phyloP scores from a whole-genome alignment of 2,888 invertebrate species.

The Amphiduros pacificus region DNA sequence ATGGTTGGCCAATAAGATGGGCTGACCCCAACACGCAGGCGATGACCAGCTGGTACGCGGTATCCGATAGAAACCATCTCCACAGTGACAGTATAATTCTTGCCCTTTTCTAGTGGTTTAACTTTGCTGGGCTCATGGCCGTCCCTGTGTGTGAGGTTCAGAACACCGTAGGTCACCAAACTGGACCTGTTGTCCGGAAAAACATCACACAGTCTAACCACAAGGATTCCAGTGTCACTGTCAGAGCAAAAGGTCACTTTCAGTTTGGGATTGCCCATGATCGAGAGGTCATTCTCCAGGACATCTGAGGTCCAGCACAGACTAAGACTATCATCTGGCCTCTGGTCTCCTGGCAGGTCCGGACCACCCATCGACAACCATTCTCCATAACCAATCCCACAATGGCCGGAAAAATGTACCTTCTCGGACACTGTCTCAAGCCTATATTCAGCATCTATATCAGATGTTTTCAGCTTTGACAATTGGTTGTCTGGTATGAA shows the following conservation, averaged over 20 bases:
- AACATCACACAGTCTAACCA: constrained; percentile 17
- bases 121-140: constrained; percentile 9
- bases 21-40: constrained; percentile 2
- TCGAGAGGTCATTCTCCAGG: not conserved
- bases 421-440: too few relatives aligned
- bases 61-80: constrained; percentile 2
- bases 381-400: not conserved
- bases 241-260: not conserved
- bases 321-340: not conserved
- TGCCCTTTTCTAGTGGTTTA: constrained; percentile 5
- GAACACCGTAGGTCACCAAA: constrained; percentile 13
- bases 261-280: constrained; percentile 6
- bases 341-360: constrained; percentile 10
- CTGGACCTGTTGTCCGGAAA: constrained; percentile 6
- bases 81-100: constrained; percentile 8
- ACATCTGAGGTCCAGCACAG: constrained; percentile 6
- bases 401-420: not conserved
- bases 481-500: too few relatives aligned
- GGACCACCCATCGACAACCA: constrained; percentile 10
- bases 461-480: too few relatives aligned
- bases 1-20: constrained; percentile 9
- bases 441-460: too few relatives aligned
- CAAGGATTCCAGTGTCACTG: not conserved
- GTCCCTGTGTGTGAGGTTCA: constrained; percentile 14
- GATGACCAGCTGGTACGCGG: constrained; percentile 2